Conservation (phyloP, 2,888 invertebrate species). For the Chrysolina oricalcia region DNA sequence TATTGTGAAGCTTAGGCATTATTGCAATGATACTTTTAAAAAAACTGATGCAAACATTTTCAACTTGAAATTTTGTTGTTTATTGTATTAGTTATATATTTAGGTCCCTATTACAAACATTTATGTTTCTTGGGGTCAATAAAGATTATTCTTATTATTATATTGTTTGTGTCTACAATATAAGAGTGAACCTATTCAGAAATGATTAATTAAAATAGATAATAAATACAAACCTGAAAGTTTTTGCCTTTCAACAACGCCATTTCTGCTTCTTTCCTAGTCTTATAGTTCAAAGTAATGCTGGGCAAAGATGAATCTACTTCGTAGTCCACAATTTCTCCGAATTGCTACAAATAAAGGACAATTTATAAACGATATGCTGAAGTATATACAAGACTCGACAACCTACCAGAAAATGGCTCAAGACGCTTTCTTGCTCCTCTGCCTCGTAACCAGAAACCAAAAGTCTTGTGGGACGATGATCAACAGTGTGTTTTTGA, state of each 20-base stretch:
- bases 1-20: too few relatives aligned
- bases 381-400: not conserved
- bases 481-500: constrained; percentile 81
- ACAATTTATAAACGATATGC: too few relatives aligned
- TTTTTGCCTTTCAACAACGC: constrained; percentile 85
- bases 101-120: too few relatives aligned
- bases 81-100: too few relatives aligned
- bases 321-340: constrained; percentile 89
- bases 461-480: constrained; percentile 88
- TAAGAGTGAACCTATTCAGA: too few relatives aligned
- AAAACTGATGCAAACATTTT: too few relatives aligned
- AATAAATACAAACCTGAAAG: constrained; percentile 76
- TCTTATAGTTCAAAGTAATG: constrained; percentile 83
- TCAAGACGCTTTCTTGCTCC: constrained; percentile 85
- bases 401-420: constrained; percentile 86
- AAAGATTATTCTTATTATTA: too few relatives aligned
- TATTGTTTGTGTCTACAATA: too few relatives aligned
- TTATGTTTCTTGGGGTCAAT: too few relatives aligned
- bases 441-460: constrained; percentile 91
- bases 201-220: too few relatives aligned
- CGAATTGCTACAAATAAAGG: constrained; percentile 81
- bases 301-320: constrained; percentile 83
- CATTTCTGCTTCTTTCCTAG: constrained; percentile 85
- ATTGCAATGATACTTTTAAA: too few relatives aligned
- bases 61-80: too few relatives aligned